Evolutionary conservation across 23 tunicate species (phyloP).

Genomic region (Trididemnum clinides): DNA sequence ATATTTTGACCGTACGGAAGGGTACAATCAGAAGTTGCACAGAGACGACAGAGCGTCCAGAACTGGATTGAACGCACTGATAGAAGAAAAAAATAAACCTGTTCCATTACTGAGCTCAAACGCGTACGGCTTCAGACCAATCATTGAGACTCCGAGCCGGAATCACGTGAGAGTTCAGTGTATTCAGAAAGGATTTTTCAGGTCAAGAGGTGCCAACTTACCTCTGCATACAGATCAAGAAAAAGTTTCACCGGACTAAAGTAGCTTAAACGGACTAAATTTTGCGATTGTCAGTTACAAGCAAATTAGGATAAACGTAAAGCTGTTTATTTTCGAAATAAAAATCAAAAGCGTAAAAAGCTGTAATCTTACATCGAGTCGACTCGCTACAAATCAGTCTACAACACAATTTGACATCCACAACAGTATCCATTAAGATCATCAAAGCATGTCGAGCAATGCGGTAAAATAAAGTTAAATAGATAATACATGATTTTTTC

Average conservation of each 20-base stretch:
- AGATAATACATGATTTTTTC: too few relatives aligned
- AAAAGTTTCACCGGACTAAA: neutral
- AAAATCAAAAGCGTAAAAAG: too few relatives aligned
- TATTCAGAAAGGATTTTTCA: constrained; percentile 76
- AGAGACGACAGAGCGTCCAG: constrained; percentile 80
- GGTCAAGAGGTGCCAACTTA: constrained; percentile 82
- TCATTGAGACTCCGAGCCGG: constrained; percentile 47
- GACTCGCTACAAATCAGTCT: too few relatives aligned
- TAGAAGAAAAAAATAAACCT: constrained; percentile 56
- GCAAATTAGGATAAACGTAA: too few relatives aligned
- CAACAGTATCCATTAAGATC: too few relatives aligned
- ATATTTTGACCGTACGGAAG: constrained; percentile 41
- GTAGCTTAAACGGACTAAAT: too few relatives aligned
- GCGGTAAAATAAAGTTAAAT: too few relatives aligned
- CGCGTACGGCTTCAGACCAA: constrained; percentile 72
- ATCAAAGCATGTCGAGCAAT: too few relatives aligned
- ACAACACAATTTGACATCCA: too few relatives aligned
- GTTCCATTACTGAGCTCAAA: constrained; percentile 75
- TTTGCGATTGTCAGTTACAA: too few relatives aligned
- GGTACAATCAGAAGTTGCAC: constrained; percentile 75
- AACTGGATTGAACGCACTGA: constrained; percentile 47
- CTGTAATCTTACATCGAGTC: too few relatives aligned
- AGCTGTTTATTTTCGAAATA: too few relatives aligned
- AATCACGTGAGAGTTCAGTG: constrained; percentile 74
- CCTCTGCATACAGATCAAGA: constrained; percentile 2